A percentile compares a stretch with the other conserved stretches of the same genome.
phyloP scores from a whole-genome alignment of 1,140 invertebrate genomes.

The Caenorhabditis inopinata region DNA sequence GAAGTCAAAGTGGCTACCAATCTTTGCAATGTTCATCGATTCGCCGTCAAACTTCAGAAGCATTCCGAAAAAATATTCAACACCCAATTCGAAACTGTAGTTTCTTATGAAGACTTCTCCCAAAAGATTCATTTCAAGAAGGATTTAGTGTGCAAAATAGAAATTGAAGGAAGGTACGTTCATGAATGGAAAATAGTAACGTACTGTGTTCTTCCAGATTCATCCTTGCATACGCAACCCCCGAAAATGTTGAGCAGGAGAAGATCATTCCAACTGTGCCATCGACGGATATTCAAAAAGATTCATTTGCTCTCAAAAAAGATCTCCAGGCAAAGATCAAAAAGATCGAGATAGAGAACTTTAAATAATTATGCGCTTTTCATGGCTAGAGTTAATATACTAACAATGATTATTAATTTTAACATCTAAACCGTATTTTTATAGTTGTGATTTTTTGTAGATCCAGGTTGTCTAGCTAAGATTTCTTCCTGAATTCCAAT shows the following conservation, averaged over 20 bases:
- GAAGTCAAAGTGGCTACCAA: not conserved
- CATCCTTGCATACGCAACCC: conserved; percentile 32
- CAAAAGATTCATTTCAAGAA: conserved; percentile 48
- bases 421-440: too few relatives aligned
- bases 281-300: not conserved
- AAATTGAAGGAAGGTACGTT: conserved; percentile 35
- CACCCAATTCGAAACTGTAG: conserved; percentile 45
- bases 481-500: too few relatives aligned
- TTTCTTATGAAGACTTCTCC: conserved; percentile 47
- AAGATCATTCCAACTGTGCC: conserved; percentile 16
- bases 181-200: not conserved
- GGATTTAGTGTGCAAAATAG: conserved; percentile 46
- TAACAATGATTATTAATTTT: too few relatives aligned
- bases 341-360: not conserved
- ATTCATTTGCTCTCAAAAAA: not conserved
- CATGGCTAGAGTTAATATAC: too few relatives aligned
- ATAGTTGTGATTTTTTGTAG: too few relatives aligned
- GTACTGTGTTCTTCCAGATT: not conserved
- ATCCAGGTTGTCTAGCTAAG: too few relatives aligned
- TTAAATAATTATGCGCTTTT: too few relatives aligned
- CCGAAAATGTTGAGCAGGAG: not conserved
- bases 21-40: conserved; percentile 40
- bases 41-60: conserved; percentile 40
- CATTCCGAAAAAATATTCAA: conserved; percentile 43
- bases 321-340: not conserved